phyloP scores from a whole-genome alignment of 2,888 invertebrate genomes.

The Nomada hirtipes region DNA sequence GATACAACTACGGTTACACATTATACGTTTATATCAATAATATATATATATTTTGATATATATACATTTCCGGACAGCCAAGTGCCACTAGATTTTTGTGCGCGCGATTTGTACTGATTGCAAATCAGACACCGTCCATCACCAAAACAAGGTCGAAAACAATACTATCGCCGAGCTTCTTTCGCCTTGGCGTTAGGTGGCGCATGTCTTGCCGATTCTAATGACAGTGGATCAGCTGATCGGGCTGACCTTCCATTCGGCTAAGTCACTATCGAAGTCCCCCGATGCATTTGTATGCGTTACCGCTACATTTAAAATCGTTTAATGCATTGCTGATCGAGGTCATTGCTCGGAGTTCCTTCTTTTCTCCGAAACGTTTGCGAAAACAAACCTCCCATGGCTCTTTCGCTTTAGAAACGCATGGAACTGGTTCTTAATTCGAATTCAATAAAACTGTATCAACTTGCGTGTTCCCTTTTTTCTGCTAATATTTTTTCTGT shows the following conservation, averaged over 20 bases:
- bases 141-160: slow-evolving; percentile 73
- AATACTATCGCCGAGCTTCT: slow-evolving; percentile 54
- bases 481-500: not conserved
- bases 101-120: slow-evolving; percentile 34
- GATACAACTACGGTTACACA: slow-evolving; percentile 18
- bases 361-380: slow-evolving; percentile 17
- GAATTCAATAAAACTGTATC: not conserved
- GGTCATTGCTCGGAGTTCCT: slow-evolving; percentile 55
- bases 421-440: not conserved
- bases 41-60: not conserved
- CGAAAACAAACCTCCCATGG: slow-evolving; percentile 5
- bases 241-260: slow-evolving; percentile 73
- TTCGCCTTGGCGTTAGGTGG: slow-evolving; percentile 60
- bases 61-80: not conserved
- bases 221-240: slow-evolving; percentile 77
- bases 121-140: slow-evolving; percentile 41
- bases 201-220: slow-evolving; percentile 60
- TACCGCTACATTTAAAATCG: slow-evolving; percentile 61
- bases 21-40: not conserved
- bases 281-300: slow-evolving; percentile 18
- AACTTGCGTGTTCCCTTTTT: not conserved
- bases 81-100: slow-evolving; percentile 2
- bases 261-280: slow-evolving; percentile 50
- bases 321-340: slow-evolving; percentile 41
- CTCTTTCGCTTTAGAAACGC: not conserved